Conservation (phyloP, 2,888 invertebrate species). For the Carterocephalus palaemon region DNA sequence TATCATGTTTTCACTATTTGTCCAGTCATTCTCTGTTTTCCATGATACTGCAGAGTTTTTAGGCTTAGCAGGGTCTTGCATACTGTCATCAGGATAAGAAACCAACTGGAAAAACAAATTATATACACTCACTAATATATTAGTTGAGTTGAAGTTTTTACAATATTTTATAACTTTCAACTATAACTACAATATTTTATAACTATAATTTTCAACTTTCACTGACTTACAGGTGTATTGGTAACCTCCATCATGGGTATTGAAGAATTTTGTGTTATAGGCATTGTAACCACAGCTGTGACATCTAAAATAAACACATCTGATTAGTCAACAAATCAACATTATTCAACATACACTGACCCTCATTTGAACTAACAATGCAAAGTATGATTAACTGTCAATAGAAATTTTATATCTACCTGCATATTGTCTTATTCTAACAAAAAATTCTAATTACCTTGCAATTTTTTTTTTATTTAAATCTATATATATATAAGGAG, state of each 20-base stretch:
- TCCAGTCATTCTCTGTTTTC: constrained; percentile 67
- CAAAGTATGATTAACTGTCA: not conserved
- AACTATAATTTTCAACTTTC: constrained; percentile 9
- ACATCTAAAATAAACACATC: constrained; percentile 58
- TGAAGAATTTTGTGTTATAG: constrained; percentile 66
- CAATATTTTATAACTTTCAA: no score
- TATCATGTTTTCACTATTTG: constrained; percentile 60
- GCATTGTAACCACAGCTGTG: constrained; percentile 73
- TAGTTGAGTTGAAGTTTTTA: no score
- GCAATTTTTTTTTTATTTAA: no score
- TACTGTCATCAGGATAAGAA: constrained; percentile 67
- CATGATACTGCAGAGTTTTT: constrained; percentile 69
- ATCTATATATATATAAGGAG: not conserved
- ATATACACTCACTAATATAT: not conserved
- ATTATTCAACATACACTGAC: no score
- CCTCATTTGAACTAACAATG: no score
- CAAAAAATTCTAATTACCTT: no score
- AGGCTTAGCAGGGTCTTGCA: constrained; percentile 70
- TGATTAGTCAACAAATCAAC: constrained; percentile 17
- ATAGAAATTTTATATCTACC: not conserved
- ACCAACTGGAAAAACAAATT: constrained; percentile 52
- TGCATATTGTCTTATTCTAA: no score
- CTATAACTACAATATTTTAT: constrained; percentile 1
- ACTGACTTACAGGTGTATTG: constrained; percentile 65
- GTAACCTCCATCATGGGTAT: constrained; percentile 74